Evolutionary conservation across 1,140 invertebrate species (phyloP), one percentile per base, ranked within the genome.

Genomic region (Archegozetes longisetosus): DNA sequence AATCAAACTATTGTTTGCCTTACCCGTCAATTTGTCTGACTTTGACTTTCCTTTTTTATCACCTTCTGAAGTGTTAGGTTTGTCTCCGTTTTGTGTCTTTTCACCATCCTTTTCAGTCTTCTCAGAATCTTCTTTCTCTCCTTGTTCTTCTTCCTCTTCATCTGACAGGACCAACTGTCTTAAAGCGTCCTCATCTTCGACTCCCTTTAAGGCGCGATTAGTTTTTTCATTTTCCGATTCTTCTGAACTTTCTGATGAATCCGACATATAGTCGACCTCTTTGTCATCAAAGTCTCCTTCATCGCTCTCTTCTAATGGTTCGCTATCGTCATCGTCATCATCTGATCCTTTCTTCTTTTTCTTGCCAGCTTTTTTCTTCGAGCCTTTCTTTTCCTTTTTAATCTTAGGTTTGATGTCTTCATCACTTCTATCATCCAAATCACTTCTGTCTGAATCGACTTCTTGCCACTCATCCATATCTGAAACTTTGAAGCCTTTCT

Each of bases 221-320:
- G 78, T 72, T 81, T 82, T 67, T 81, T 85, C 65, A 77, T 81
- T 63, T n/a, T 75, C 73, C 83, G 84, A 28, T 76, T 79, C 73
- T 84, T 86, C 64, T 53, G 63, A 63, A 12, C 60, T 61, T 14
- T 13, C 51, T 20, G 84, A 85, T 3, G 85, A 87, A 67, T 88
- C 67, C 12, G 77, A 73, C 61, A 78, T 78, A 64, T 78, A 78
- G 66, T 78, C 77, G 9, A 78, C 71, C 76, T 97, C 91, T 62
- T 85, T 73, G 1, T 90, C 90, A 76, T 97, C 92, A 68, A 87
- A 88, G 72, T 96, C 91, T 0, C 91, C 91, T 72, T 95, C 91
- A 74, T 95, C 91, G 68, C 89, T 94, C 71, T 97, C 92, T 72
- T 97, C 91, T 55, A 87, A 79, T 0, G 88, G 88, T 68, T 92